These are phyloP conservation scores for Prionchulus punctatus DNA, from an alignment of 2,888 invertebrate species.

Conservation along the genomic window DNA sequence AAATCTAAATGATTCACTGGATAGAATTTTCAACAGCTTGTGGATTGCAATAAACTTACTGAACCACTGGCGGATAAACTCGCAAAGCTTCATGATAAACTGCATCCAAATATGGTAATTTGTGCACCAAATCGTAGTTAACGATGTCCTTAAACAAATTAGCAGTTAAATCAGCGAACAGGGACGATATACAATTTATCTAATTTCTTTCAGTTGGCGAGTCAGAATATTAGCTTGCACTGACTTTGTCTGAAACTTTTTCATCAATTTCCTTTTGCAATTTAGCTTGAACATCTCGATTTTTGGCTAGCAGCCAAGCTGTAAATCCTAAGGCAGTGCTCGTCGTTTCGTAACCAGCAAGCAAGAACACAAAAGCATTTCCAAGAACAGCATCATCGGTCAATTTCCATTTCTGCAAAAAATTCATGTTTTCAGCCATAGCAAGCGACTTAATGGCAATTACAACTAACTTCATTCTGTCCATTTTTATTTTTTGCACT, in stretches of 20 bases:
- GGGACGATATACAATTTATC: too few species aligned
- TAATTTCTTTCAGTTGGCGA: too few species aligned
- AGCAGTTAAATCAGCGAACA: too few species aligned
- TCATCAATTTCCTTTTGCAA: constrained; percentile 36
- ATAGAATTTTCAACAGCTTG: too few species aligned
- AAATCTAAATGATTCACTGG: constrained; percentile 21
- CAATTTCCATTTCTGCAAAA: neutral
- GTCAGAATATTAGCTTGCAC: too few species aligned
- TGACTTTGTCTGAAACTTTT: constrained; percentile 23
- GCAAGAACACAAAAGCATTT: constrained; percentile 31
- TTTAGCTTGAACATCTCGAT: constrained; percentile 36
- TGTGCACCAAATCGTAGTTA: constrained; percentile 16
- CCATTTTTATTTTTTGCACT: neutral
- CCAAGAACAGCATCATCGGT: neutral
- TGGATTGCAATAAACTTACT: constrained; percentile 16
- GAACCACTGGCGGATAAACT: constrained; percentile 22
- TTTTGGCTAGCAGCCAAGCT: constrained; percentile 37
- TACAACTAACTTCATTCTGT: too few species aligned
- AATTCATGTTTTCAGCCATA: too few species aligned
- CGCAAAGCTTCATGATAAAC: constrained; percentile 25
- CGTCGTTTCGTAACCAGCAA: constrained; percentile 43
- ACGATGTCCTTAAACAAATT: neutral
- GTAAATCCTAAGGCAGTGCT: constrained; percentile 39
- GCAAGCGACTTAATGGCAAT: too few species aligned
- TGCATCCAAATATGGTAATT: constrained; percentile 23